A percentile compares a stretch with the other conserved stretches of the same genome.
Evolutionary conservation across 2,888 invertebrate genomes (phyloP).

Genomic region (Latrodectus hesperus): DNA sequence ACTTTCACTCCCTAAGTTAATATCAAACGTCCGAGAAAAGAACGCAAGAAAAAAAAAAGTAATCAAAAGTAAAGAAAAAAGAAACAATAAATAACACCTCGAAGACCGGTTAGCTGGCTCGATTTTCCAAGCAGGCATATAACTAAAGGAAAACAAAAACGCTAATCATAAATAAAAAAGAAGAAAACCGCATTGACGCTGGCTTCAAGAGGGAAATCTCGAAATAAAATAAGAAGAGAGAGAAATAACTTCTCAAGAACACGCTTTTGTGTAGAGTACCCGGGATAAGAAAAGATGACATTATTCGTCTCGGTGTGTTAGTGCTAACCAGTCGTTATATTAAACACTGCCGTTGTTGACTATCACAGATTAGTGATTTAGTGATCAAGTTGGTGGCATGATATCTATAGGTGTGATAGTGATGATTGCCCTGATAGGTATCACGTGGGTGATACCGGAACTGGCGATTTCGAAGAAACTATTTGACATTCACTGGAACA

Average conservation of each 20-base stretch:
- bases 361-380: neutral
- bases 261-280: slow-evolving; percentile 36
- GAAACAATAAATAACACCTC: slow-evolving; percentile 55
- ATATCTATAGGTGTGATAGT: slow-evolving; percentile 38
- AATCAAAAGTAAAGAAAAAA: slow-evolving; percentile 13
- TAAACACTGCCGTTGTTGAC: neutral
- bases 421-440: slow-evolving; percentile 34
- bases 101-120: slow-evolving; percentile 64
- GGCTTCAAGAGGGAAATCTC: slow-evolving; percentile 42
- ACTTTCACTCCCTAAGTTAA: slow-evolving; percentile 1
- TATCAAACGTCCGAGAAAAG: slow-evolving; percentile 4
- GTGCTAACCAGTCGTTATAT: slow-evolving; percentile 38
- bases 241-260: slow-evolving; percentile 30
- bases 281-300: slow-evolving; percentile 23
- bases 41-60: slow-evolving; percentile 1
- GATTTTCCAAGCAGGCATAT: slow-evolving; percentile 28
- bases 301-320: slow-evolving; percentile 29
- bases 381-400: slow-evolving; percentile 19
- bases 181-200: slow-evolving; percentile 45
- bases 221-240: slow-evolving; percentile 35
- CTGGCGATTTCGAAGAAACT: slow-evolving; percentile 63
- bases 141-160: slow-evolving; percentile 20
- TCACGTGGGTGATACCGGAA: slow-evolving; percentile 53
- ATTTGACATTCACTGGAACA: slow-evolving; percentile 67
- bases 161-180: slow-evolving; percentile 16